A percentile compares a stretch with the other conserved stretches of the same genome.
Conservation (phyloP, 2,113 vertebrate genomes). For the Glaucidium brasilianum region DNA sequence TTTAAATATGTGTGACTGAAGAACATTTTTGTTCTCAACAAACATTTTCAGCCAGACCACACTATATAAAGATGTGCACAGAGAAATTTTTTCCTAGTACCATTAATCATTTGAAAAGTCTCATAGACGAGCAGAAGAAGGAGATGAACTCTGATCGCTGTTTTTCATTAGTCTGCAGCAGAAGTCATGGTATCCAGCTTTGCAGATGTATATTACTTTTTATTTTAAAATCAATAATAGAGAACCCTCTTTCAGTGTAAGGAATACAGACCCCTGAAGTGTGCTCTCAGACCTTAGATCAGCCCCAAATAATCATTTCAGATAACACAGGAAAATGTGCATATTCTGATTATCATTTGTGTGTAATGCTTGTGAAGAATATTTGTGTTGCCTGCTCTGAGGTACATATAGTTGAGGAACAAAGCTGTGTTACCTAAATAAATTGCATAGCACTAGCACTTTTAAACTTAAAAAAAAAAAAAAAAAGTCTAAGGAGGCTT, state of each 20-base stretch:
- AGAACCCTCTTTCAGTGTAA: not conserved
- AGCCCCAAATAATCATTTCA: not conserved
- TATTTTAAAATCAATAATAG: not conserved
- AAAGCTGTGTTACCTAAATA: not conserved
- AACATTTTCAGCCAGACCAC: not conserved
- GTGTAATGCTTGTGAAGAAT: not conserved
- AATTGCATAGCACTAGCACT: not conserved
- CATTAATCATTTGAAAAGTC: not conserved
- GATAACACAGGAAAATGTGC: not conserved
- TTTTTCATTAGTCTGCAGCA: not conserved
- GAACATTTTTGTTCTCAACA: not conserved
- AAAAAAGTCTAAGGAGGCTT: not conserved
- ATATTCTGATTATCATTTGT: not conserved
- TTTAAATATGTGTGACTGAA: not conserved
- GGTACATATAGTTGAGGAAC: fast-evolving
- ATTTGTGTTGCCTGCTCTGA: not conserved
- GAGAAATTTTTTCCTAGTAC: not conserved
- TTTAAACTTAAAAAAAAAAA: not conserved
- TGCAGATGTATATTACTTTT: not conserved
- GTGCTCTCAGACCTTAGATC: not conserved
- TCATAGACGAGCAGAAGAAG: not conserved
- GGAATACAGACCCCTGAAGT: not conserved
- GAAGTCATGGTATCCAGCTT: not conserved
- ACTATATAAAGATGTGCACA: not conserved
- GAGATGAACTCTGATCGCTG: not conserved